Percentiles rank a stretch among this genome's conserved stretches.
These are phyloP conservation scores for Lerista edwardsae DNA, from an alignment of 2,797 vertebrate genomes.

Conservation along the genomic window DNA sequence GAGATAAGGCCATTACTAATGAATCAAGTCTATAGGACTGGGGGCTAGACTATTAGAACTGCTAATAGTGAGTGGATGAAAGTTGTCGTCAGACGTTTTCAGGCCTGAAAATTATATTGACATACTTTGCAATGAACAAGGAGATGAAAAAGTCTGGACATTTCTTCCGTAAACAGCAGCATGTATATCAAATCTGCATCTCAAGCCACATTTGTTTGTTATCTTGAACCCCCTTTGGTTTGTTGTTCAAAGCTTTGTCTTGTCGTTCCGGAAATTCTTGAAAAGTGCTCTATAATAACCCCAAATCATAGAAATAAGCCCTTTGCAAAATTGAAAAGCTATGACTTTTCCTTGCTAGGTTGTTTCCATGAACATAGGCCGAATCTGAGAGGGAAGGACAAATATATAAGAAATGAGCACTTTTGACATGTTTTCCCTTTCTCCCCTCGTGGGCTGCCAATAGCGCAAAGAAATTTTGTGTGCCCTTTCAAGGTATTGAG, in stretches of 20 bases:
- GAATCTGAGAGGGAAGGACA: slow-evolving; percentile 13
- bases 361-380: slow-evolving; percentile 16
- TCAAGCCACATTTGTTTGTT: background rate
- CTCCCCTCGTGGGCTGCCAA: background rate
- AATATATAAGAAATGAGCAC: background rate
- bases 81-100: background rate
- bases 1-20: no score
- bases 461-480: background rate
- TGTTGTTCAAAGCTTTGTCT: background rate
- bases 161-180: background rate
- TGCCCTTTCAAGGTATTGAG: background rate
- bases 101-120: background rate
- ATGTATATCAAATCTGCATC: background rate
- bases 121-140: background rate
- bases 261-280: background rate
- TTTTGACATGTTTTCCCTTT: background rate
- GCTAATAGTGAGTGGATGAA: background rate
- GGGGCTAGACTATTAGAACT: background rate
- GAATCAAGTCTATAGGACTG: background rate
- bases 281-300: background rate
- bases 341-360: background rate
- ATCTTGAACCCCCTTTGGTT: background rate
- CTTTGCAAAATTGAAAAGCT: background rate
- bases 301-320: slow-evolving; percentile 24
- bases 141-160: background rate